phyloP scores from a whole-genome alignment of 2,113 vertebrate species.

The western clawed frog (Xenopus tropicalis) region UCB_Xtro_10.0 CM004446.2:79298001-79298500 shows the following conservation, averaged over 20 bases:
- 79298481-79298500: slow-evolving; percentile 47
- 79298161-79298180: slow-evolving; percentile 52
- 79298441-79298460: slow-evolving; percentile 55
- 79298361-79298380: slow-evolving; percentile 73
- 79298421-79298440: slow-evolving; percentile 58
- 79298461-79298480: slow-evolving; percentile 56
- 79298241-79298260: slow-evolving; percentile 3
- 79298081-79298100: slow-evolving; percentile 52
- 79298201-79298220: too few relatives aligned
- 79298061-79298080: slow-evolving; percentile 54
- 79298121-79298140: slow-evolving; percentile 66
- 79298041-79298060: background rate
- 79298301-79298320: slow-evolving; percentile 73
- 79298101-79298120: slow-evolving; percentile 56
- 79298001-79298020: too few relatives aligned
- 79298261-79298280: too few relatives aligned
- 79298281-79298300: slow-evolving; percentile 54
- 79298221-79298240: too few relatives aligned
- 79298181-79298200: slow-evolving; percentile 51
- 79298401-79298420: slow-evolving; percentile 58
- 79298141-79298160: slow-evolving; percentile 54
- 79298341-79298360: slow-evolving; percentile 67
- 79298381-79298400: slow-evolving; percentile 60
- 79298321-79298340: slow-evolving; percentile 71
- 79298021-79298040: background rate